Evolutionary conservation across 1,140 invertebrate genomes (phyloP).

Genomic region (Drosophila willistoni): DNA sequence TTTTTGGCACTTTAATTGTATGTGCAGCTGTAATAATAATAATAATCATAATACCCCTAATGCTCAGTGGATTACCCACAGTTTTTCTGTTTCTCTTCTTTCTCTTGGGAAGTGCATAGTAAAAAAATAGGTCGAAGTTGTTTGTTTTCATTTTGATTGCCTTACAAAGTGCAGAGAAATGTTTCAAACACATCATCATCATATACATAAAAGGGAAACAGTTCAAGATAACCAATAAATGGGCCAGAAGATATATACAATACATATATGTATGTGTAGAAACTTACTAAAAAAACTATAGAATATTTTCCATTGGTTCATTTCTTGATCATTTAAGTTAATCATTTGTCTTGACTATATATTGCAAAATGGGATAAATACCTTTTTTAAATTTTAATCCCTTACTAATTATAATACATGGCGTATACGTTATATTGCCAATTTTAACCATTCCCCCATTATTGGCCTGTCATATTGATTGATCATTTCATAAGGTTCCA

Average conservation of each 20-base stretch:
- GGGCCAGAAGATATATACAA: neutral
- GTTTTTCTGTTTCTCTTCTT: conserved; percentile 15
- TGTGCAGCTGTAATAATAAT: conserved; percentile 61
- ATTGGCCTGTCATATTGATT: neutral
- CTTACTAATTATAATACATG: too few relatives aligned
- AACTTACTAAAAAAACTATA: neutral
- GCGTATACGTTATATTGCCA: too few relatives aligned
- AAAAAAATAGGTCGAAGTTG: conserved; percentile 55
- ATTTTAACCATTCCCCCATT: too few relatives aligned
- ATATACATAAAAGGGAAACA: conserved; percentile 22
- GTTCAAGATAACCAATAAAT: neutral
- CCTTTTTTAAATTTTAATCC: too few relatives aligned
- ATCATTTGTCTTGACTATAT: too few relatives aligned
- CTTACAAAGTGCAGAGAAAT: conserved; percentile 42
- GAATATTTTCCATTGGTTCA: too few relatives aligned
- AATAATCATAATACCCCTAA: conserved; percentile 39
- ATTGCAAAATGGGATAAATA: too few relatives aligned
- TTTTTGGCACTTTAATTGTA: conserved; percentile 63
- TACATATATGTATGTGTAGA: neutral
- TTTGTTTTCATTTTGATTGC: conserved; percentile 45
- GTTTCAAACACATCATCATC: conserved; percentile 30
- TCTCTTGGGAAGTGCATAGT: neutral
- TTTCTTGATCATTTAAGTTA: too few relatives aligned
- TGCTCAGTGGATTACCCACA: conserved; percentile 43
- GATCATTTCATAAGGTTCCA: neutral